A percentile compares a stretch with the other conserved stretches of the same genome.
phyloP scores from a whole-genome alignment of 2,113 vertebrate species.

The Apus apus region DNA sequence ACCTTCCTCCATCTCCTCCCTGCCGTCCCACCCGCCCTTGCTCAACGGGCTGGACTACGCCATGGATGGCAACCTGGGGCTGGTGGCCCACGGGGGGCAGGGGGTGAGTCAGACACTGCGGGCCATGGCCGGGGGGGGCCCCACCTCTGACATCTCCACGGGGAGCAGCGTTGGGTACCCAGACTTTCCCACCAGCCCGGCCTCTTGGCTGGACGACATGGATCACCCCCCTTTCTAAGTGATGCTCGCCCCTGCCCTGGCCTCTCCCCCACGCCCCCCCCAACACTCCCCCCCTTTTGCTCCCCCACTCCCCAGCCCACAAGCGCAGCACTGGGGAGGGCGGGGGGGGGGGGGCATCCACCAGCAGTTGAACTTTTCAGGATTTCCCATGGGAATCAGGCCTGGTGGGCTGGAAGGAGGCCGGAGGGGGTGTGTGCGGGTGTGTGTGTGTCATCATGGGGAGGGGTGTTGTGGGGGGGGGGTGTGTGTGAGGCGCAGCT shows the following conservation, averaged over 20 bases:
- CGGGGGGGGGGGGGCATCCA: not conserved
- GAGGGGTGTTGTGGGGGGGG: not conserved
- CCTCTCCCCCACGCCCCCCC: no score
- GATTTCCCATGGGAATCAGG: not conserved
- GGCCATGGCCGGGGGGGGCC: slow-evolving; percentile 91
- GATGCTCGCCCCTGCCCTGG: not conserved
- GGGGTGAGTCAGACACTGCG: slow-evolving; percentile 91
- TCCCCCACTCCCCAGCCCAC: not conserved
- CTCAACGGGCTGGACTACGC: slow-evolving; percentile 92
- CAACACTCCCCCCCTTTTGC: not conserved
- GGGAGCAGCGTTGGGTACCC: slow-evolving; percentile 98
- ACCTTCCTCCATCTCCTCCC: slow-evolving; percentile 92
- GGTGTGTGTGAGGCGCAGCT: not conserved
- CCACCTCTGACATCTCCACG: slow-evolving; percentile 97
- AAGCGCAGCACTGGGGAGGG: not conserved
- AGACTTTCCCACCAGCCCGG: slow-evolving; percentile 98
- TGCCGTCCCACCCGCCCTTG: slow-evolving; percentile 91
- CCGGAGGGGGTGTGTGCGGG: no score
- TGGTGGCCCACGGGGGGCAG: slow-evolving; percentile 85
- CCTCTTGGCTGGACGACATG: slow-evolving; percentile 99
- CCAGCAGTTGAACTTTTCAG: not conserved
- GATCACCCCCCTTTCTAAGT: slow-evolving; percentile 97
- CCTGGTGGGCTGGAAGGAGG: not conserved
- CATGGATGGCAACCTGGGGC: slow-evolving; percentile 86
- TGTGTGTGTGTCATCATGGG: no score